phyloP scores from a whole-genome alignment of 2,888 invertebrate genomes.

The Helicoverpa assulta region DNA sequence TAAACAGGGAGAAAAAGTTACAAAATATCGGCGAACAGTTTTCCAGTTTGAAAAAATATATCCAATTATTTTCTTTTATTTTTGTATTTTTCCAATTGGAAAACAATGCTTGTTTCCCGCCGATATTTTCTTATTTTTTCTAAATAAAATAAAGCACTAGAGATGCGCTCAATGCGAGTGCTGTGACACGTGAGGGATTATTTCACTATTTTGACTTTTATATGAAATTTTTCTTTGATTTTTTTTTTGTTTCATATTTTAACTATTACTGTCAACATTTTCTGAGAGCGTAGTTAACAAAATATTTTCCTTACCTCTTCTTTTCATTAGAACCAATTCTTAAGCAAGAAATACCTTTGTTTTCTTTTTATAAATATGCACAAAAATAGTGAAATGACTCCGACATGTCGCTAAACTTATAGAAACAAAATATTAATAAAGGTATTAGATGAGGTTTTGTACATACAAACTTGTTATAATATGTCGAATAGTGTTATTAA shows the following conservation, averaged over 20 bases:
- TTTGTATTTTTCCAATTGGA: conserved; percentile 17
- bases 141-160: conserved; percentile 48
- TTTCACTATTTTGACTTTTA: conserved; percentile 28
- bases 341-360: too few relatives aligned
- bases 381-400: conserved; percentile 33
- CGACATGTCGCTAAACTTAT: conserved; percentile 51
- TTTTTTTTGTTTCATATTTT: not conserved
- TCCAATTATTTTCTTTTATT: not conserved
- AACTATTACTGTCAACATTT: too few relatives aligned
- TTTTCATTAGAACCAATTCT: too few relatives aligned
- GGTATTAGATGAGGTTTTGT: conserved; percentile 80
- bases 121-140: conserved; percentile 50
- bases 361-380: too few relatives aligned
- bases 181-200: conserved; percentile 37
- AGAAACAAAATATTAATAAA: conserved; percentile 64
- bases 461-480: conserved; percentile 88
- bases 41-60: conserved; percentile 16
- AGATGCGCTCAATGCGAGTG: conserved; percentile 38
- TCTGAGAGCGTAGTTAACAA: too few relatives aligned
- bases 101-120: conserved; percentile 23
- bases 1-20: conserved; percentile 47
- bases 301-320: too few relatives aligned
- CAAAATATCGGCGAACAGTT: conserved; percentile 45
- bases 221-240: not conserved
- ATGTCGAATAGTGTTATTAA: conserved; percentile 89